Evolutionary conservation across 2,888 invertebrate species (phyloP), one percentile per base, ranked within the genome.

Genomic region (Drosophila nigricruria): DNA sequence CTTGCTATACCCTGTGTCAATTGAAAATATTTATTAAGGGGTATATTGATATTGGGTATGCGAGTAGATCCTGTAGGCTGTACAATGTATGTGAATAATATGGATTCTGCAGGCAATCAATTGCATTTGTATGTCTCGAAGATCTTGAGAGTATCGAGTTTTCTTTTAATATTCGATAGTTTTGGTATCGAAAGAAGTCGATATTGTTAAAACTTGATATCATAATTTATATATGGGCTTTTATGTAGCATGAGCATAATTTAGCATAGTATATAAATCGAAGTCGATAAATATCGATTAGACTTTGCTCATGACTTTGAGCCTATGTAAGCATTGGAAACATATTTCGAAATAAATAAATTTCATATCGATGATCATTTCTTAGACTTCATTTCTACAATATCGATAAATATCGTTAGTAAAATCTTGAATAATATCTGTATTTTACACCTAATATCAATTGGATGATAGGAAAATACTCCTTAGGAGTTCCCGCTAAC

Each of bases 1-100:
- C 3, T 43, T 43, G n/a, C n/a, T 9, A 52, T 64, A 52, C 63
- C 57, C 58, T 63, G 53, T 36, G 18, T 2, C 27, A 27, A 58
- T 47, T 47, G 45, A 12, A 14, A 34, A 43, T 45, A 3, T 34
- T 12, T 23, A n/a, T 12, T 3, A 20, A 5, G 14, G 58, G 47
- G 36, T 16, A 27, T 47, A 16, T 36, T 34, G 14, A n/a, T 34
- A 23, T 23, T 2, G 1, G 0, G 16, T 34, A 6, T 18, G 18
- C 18, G 9, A 2, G 1, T 16, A 8, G 32, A 14, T 49, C 3
- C 16, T 8, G n/a, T 1, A 8, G 0, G 8, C 25, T 12, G 1
- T 14, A 43, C 3, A 40, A 10, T 23, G 14, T 20, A 18, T 42
- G 16, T 16, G 23, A 3, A 6, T 14, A 25, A 42, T 1, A 36